Evolutionary conservation across 2,797 vertebrate genomes (phyloP).

Genomic region (Carapus acus): DNA sequence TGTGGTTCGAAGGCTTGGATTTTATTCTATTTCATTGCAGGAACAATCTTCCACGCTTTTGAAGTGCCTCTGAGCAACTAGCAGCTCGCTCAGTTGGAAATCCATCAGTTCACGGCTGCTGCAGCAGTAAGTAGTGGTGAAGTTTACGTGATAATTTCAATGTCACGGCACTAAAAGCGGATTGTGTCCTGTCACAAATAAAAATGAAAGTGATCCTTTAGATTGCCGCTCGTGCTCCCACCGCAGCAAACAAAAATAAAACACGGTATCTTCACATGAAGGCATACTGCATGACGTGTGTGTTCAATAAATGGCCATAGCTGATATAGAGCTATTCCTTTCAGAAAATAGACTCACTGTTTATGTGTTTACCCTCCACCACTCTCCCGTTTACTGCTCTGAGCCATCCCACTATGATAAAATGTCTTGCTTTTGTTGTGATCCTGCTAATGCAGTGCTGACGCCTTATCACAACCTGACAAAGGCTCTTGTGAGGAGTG

Average conservation of each 20-base stretch:
- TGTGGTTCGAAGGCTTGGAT: not conserved
- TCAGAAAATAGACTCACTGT: not conserved
- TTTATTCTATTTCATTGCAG: not conserved
- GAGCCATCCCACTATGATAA: not conserved
- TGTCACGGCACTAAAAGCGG: not conserved
- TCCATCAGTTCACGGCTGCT: no score
- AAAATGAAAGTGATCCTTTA: not conserved
- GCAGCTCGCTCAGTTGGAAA: not conserved
- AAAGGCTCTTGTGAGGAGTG: not conserved
- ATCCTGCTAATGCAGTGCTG: not conserved
- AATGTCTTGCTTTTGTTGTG: not conserved
- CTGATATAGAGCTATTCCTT: not conserved
- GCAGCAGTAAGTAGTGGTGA: not conserved
- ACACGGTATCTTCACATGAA: not conserved
- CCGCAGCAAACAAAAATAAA: not conserved
- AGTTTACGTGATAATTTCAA: not conserved
- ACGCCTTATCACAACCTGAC: not conserved
- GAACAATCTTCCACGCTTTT: not conserved
- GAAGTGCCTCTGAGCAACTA: constrained; percentile 4
- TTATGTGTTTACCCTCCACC: not conserved
- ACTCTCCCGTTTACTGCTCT: not conserved
- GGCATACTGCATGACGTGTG: not conserved
- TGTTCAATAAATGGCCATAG: not conserved
- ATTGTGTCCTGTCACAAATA: constrained; percentile 3
- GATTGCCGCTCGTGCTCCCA: not conserved